These are phyloP conservation scores for Gouania willdenowi DNA, from an alignment of 2,797 vertebrate species.

Conservation along the genomic window DNA sequence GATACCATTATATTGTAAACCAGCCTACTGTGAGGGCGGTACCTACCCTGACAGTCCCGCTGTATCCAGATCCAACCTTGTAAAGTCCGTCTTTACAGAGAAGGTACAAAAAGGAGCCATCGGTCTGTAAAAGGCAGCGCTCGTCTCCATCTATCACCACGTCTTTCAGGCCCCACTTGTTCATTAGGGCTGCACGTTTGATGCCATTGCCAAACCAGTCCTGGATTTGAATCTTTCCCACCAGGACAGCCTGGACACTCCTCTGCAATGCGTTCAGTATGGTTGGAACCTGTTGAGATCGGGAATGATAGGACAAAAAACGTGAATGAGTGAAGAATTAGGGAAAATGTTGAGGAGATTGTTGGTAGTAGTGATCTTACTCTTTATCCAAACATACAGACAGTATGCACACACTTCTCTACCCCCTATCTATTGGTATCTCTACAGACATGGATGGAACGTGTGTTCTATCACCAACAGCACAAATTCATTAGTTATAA, in stretches of 20 bases:
- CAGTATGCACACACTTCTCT: too few species aligned
- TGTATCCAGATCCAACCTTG: slow-evolving; percentile 98
- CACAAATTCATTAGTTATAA: background rate
- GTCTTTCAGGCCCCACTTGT: slow-evolving; percentile 95
- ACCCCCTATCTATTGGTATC: too few species aligned
- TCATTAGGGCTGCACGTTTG: slow-evolving; percentile 96
- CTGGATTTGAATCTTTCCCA: slow-evolving; percentile 98
- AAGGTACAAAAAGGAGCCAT: slow-evolving; percentile 96
- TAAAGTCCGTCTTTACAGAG: slow-evolving; percentile 98
- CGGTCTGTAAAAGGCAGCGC: slow-evolving; percentile 94
- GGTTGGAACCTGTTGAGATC: slow-evolving; percentile 85
- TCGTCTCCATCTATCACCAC: slow-evolving; percentile 93
- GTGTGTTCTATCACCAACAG: background rate
- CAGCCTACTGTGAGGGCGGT: too few species aligned
- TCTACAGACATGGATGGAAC: background rate
- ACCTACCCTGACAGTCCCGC: slow-evolving; percentile 92
- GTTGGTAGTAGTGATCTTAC: too few species aligned
- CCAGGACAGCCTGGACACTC: slow-evolving; percentile 96
- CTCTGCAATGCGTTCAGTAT: slow-evolving; percentile 95
- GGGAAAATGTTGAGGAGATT: too few species aligned
- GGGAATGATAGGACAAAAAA: background rate
- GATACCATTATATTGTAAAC: too few species aligned
- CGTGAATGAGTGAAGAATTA: too few species aligned
- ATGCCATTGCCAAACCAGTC: slow-evolving; percentile 99
- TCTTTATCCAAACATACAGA: too few species aligned